Conservation (phyloP, 2,797 vertebrate species). For the Cirrhinus mrigala region DNA sequence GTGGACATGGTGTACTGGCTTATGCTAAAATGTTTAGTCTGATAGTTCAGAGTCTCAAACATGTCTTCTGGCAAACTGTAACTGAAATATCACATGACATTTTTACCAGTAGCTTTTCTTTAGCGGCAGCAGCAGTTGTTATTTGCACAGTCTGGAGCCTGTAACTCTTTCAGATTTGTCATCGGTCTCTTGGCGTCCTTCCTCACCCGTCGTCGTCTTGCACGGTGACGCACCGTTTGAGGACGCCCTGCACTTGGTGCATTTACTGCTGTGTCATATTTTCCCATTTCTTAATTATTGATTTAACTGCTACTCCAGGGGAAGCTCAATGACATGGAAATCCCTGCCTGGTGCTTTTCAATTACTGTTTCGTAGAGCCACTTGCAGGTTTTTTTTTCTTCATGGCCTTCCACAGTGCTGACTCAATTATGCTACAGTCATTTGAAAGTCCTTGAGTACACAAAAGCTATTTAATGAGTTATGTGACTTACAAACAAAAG, state of each 20-base stretch:
- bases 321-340: slow-evolving; percentile 29
- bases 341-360: not conserved
- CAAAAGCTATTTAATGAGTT: not conserved
- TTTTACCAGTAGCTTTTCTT: too few species aligned
- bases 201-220: not conserved
- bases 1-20: not conserved
- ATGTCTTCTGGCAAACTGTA: not conserved
- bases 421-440: not conserved
- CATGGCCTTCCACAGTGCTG: not conserved
- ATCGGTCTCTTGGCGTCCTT: not conserved
- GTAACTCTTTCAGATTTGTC: not conserved
- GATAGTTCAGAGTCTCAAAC: not conserved
- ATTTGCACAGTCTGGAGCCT: not conserved
- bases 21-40: not conserved
- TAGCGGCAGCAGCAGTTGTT: not conserved
- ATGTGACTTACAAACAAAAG: not conserved
- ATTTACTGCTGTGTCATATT: slow-evolving; percentile 27
- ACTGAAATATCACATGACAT: not conserved
- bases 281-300: slow-evolving; percentile 7
- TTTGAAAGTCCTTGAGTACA: not conserved
- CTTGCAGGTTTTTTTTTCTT: not conserved
- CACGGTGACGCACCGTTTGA: not conserved
- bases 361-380: not conserved
- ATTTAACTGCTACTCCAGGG: slow-evolving; percentile 4
- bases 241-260: not conserved